Base-by-base conservation (phyloP, 2,113 vertebrate species). In the Alaudala cheleensis region DNA sequence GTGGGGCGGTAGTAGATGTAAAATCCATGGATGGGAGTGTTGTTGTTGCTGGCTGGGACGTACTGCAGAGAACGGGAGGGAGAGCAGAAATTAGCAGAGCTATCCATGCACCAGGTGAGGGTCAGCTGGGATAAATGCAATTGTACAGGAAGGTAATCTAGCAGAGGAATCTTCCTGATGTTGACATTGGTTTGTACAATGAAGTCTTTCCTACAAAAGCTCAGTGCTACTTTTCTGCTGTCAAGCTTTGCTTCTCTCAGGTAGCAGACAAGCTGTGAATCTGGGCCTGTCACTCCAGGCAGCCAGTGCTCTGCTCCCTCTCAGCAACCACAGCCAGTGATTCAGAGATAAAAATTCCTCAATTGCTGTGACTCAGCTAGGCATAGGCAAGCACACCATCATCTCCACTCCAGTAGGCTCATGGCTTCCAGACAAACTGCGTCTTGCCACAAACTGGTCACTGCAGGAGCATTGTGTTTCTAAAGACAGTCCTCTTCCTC, bases 11-110 rank as follows among this genome's bases (percentile, higher is more conserved):
- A 99, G 96, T 98, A 99, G 95, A 99, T 99, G 95, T 99, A 99
- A 97, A 99, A 99, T 80, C 99, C 99, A 1, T 99, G 99, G 96
- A 99, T 99, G n/a, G 99, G 99, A 7, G 99, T 99, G 98, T 99
- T 99, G 97, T 98, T 98, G 97, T 99, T 99, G 82, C 98, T 98
- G 77, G 99, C 98, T 29, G 99, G 98, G 14, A 98, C 98, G 80
- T 99, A 99, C 99, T 99, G 92, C 15, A 92, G 69, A 90, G 57
- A 89, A 93, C 2, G 25, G 91, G 94, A 81, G 26, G 65, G 54
- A 96, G 58, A 86, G 58, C 61, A 74, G 54, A 61, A 89, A 90
- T 89, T 81, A 94, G 56, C 37, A 65, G 58, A n/a, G 22, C 28
- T 54, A 39, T 22, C 79, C 6, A 64, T 34, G 51, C 40, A 45